Base-by-base conservation (phyloP, 2,113 vertebrate species). In the Hiodon alosoides region DNA sequence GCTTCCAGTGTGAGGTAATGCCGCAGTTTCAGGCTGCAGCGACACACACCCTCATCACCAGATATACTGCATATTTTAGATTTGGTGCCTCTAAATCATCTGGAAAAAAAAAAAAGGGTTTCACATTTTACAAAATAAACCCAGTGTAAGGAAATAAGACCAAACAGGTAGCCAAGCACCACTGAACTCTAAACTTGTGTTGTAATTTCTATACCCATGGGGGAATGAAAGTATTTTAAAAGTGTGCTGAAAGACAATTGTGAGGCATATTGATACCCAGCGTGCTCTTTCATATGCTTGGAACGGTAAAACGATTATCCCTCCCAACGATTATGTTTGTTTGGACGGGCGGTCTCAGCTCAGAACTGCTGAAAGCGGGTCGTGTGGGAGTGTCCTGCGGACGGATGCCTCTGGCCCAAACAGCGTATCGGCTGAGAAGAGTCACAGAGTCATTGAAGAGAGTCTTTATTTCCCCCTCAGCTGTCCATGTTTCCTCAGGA, bases 361-460 rank as follows among this genome's bases (percentile, higher is more conserved):
- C 17, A n/a, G 46, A 60, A 79, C 58, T 80, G 71, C 50, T 55
- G 75, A 69, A 46, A 70, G 13, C 60, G 54, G 75, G 67, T 79
- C 76, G 76, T 71, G 62, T 76, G 77, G 67, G 59, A 77, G 59
- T 76, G 67, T 67, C 68, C 73, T 77, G 77, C 65, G 79, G 77
- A 31, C 76, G 76, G 62, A 5, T 8, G 59, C 51, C 51, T 13
- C 51, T 60, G 50, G 68, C 17, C 51, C 61, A 69, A 46, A 47
- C 70, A 16, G 61, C 3, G 17, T 13, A 64, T 5, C 9, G 5
- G 14, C 61, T 31, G 31, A 31, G 31, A 31, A 31, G 31, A 31
- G 31, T 31, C 31, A 31, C 31, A 31, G 31, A 31, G 31, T 31
- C 31, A 31, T 31, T 31, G 31, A 31, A 31, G 31, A 2, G 31